Base-by-base conservation (phyloP, 2,113 vertebrate genomes). In the Irena cyanogastra region DNA sequence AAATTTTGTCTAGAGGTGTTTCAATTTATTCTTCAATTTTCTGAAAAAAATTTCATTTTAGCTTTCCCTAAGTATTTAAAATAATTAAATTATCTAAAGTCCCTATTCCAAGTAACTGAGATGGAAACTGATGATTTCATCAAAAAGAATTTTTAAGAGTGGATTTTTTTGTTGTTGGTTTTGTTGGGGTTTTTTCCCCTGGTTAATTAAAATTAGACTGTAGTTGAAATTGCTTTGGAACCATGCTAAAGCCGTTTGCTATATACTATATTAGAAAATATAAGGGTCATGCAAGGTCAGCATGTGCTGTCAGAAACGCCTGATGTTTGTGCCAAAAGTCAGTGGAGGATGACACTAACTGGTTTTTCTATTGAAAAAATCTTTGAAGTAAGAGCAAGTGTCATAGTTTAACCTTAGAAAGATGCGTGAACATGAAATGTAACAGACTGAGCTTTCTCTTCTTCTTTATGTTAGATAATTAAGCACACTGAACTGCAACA, bases 151-250 rank as follows among this genome's bases (percentile, higher is more conserved):
- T 33, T 2, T 37, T 88, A 52, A 21, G 8, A 69, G 3, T 45
- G 5, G 9, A 57, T 44, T 77, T 59, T 37, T 21, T 60, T 12
- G 1, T 21, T 45, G 24, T 59, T 52, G 11, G 1, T n/a, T 75
- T 60, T 39, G 3, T 39, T 47, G 7, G 8, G 0, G 0, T 4
- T 21, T 21, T 78, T 42, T 4, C 1, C 21, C 16, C 4, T 6
- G 3, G 4, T 47, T 54, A 59, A 59, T 77, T 72, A 87, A 72
- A 60, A 69, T 30, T 30, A 35, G 23, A 3, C 13, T 35, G 16
- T 33, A 47, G 16, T 84, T 89, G 72, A 78, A 89, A 86, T 50
- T 85, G 15, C 19, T 86, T 83, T 69, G 37, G 19, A 79, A 57
- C 9, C 10, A 27, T 59, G 10, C 11, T 70, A 39, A 24, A 61